Base-by-base conservation (phyloP, 2,797 vertebrate species). In the Apogon talboti region DNA sequence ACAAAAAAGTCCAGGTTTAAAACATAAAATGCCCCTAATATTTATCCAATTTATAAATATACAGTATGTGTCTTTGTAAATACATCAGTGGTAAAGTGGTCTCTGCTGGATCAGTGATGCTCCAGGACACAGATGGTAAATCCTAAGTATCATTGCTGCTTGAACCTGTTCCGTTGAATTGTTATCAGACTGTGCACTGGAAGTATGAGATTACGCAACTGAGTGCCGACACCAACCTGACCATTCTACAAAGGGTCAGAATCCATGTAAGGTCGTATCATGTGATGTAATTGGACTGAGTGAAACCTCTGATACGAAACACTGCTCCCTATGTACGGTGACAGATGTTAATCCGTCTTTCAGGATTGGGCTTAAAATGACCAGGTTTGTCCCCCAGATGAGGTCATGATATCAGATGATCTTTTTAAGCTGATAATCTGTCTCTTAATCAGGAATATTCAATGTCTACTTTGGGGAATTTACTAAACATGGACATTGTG, bases 381-480 rank as follows among this genome's bases (percentile, higher is more conserved):
- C 28, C 24, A 51, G 77, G 75, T 74, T 63, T 60, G 42, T 55
- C 78, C 57, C 69, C 56, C 74, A 49, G 73, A 76, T 81, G 43
- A 57, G 68, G 49, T 57, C 45, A 11, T 58, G 66, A 60, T 81
- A 63, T 68, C 50, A 60, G 78, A 81, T 86, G 59, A 81, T 84
- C 83, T 61, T 46, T 76, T 81, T 86, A 89, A 89, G 50, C 81
- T 59, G 58, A 61, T 91, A 87, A 89, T 86, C 87, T 70, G 18
- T 41, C 67, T 82, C 44, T 81, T 81, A 80, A 83, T 87, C 88
- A 54, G 71, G 54, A 85, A 70, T 76, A 58, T 71, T 71, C 59
- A 11, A n/a, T 56, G 62, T 58, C 49, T 50, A 19, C 11, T 12
- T 1, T 14, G 18, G 62, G 59, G 41, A 52, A 38, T 69, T 57